Evolutionary conservation across 1,140 invertebrate species (phyloP).

Genomic region (Drosophila hydei): DNA sequence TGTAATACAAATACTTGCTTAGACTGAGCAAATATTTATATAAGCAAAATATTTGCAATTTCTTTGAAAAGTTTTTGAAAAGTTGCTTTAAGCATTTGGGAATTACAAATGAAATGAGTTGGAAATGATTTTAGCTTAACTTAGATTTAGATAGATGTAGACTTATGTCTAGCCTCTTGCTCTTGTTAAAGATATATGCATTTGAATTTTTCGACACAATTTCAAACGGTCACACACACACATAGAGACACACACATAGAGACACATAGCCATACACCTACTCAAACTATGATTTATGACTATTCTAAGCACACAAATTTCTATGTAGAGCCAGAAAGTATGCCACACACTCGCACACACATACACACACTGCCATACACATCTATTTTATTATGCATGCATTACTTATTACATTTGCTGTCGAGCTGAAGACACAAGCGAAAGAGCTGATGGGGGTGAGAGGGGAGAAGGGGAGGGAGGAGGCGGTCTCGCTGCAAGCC

Average conservation of each 20-base stretch:
- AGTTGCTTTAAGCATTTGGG: not conserved
- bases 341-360: slow-evolving; percentile 21
- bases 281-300: slow-evolving; percentile 42
- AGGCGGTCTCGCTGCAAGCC: slow-evolving; percentile 15
- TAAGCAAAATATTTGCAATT: too few relatives aligned
- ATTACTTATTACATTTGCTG: slow-evolving; percentile 51
- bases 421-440: slow-evolving; percentile 5
- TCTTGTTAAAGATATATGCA: too few relatives aligned
- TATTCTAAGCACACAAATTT: slow-evolving; percentile 37
- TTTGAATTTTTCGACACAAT: too few relatives aligned
- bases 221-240: not conserved
- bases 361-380: not conserved
- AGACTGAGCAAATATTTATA: too few relatives aligned
- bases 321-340: slow-evolving; percentile 42
- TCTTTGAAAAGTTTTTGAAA: too few relatives aligned
- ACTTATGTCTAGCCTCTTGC: too few relatives aligned
- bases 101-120: not conserved
- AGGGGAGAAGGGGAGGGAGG: not conserved
- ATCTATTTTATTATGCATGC: slow-evolving; percentile 49
- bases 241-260: slow-evolving; percentile 4
- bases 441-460: not conserved
- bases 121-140: not conserved
- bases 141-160: too few relatives aligned
- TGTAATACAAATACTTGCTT: not conserved
- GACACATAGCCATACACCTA: not conserved